Evolutionary conservation across 2,888 invertebrate genomes (phyloP), one percentile per base, ranked within the genome.

Genomic region (Lysandra coridon): DNA sequence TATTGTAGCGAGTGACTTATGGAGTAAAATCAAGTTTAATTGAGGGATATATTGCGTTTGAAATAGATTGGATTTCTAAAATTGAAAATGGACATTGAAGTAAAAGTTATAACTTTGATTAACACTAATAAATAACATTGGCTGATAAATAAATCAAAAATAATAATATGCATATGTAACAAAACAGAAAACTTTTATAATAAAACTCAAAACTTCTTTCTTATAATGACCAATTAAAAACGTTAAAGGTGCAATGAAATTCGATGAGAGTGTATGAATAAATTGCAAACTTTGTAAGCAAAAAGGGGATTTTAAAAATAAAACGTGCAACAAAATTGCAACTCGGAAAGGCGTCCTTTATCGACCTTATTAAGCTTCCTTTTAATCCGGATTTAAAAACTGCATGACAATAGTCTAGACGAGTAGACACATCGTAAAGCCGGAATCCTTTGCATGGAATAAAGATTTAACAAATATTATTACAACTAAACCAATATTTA

Each of bases 401-500:
- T 90, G 89, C 87, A 88, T 86, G 85, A 93, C 93, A 93, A 93
- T 91, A 82, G 89, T 83, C 85, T 87, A 87, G 85, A 86, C 88
- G 88, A 87, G 87, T 87, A 87, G 85, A 86, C 88, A 88, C 87
- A 88, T 88, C 87, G 84, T 83, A 85, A 85, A 86, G 85, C 84
- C 87, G 85, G 88, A 89, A 90, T 87, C 86, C 88, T 89, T 89
- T 89, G 87, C 88, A 90, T 87, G 49, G n/a, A 75, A 75, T 49
- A 75, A 87, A 84, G 84, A 90, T 90, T 91, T 89, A 86, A 89
- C 92, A 92, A 94, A 94, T 94, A 93, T 94, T 94, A 93, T 93
- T 92, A 92, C 93, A 92, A 92, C 92, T 90, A 89, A 90, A 91
- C 91, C 90, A 93, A 94, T 93, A 93, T 94, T 93, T 93, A 90